A percentile compares a stretch with the other conserved stretches of the same genome.
Conservation (phyloP, 1,140 invertebrate species). For the Rhagoletis zephyria region DNA sequence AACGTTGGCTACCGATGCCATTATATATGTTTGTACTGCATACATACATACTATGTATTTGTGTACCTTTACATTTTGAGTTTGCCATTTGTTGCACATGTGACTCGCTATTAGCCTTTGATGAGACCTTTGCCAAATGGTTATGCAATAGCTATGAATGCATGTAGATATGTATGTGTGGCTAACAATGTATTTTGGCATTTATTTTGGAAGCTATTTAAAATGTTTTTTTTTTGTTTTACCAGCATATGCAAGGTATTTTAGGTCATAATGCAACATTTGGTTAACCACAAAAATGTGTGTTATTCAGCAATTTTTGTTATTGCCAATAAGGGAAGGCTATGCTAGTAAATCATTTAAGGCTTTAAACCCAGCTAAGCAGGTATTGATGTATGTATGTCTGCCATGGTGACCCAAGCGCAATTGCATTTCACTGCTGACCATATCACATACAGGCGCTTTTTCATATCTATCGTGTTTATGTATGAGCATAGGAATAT, state of each 20-base stretch:
- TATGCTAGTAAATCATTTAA: background rate
- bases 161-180: background rate
- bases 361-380: too few relatives aligned
- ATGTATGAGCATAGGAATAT: background rate
- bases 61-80: background rate
- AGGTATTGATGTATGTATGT: too few relatives aligned
- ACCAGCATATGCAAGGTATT: background rate
- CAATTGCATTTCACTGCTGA: too few relatives aligned
- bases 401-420: too few relatives aligned
- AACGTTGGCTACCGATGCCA: background rate
- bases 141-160: background rate
- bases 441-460: too few relatives aligned
- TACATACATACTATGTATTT: background rate
- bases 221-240: background rate
- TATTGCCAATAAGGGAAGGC: background rate
- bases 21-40: background rate
- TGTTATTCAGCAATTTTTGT: background rate
- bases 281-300: background rate
- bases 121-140: background rate
- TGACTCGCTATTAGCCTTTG: slow-evolving; percentile 10
- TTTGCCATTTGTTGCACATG: slow-evolving; percentile 6
- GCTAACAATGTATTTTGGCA: background rate
- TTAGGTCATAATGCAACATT: background rate
- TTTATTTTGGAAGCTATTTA: background rate
- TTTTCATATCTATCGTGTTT: too few relatives aligned